Percentiles rank a stretch among this genome's conserved stretches.
Conservation (phyloP, 2,888 invertebrate species). For the Leucoma salicis region DNA sequence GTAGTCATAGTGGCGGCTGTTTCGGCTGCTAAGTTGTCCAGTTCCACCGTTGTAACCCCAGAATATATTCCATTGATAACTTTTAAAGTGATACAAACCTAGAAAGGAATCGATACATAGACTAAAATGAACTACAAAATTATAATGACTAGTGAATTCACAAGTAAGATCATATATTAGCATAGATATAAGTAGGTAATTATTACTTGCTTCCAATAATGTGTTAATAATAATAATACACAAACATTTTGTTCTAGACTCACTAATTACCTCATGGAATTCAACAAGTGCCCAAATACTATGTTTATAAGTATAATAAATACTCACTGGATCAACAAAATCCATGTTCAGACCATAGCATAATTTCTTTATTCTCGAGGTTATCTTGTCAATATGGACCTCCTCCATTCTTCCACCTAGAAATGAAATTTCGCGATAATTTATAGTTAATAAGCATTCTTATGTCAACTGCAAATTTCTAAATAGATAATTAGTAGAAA, state of each 20-base stretch:
- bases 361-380: slow-evolving; percentile 95
- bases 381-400: slow-evolving; percentile 98
- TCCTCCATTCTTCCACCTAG: slow-evolving; percentile 94
- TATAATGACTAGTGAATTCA: too few relatives aligned
- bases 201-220: too few relatives aligned
- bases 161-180: too few relatives aligned
- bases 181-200: too few relatives aligned
- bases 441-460: too few relatives aligned
- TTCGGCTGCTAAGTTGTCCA: slow-evolving; percentile 99
- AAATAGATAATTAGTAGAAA: not conserved
- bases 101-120: too few relatives aligned
- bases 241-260: too few relatives aligned
- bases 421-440: not conserved
- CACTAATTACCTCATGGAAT: too few relatives aligned
- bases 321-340: slow-evolving; percentile 95
- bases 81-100: slow-evolving; percentile 93
- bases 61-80: slow-evolving; percentile 97
- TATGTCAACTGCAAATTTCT: too few relatives aligned
- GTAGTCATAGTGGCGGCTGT: slow-evolving; percentile 99
- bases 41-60: slow-evolving; percentile 97
- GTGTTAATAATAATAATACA: too few relatives aligned
- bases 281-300: too few relatives aligned
- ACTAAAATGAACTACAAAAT: not conserved
- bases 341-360: slow-evolving; percentile 98
- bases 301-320: too few relatives aligned